Evolutionary conservation across 2,113 vertebrate genomes (phyloP).

Genomic region (Micromys minutus): DNA sequence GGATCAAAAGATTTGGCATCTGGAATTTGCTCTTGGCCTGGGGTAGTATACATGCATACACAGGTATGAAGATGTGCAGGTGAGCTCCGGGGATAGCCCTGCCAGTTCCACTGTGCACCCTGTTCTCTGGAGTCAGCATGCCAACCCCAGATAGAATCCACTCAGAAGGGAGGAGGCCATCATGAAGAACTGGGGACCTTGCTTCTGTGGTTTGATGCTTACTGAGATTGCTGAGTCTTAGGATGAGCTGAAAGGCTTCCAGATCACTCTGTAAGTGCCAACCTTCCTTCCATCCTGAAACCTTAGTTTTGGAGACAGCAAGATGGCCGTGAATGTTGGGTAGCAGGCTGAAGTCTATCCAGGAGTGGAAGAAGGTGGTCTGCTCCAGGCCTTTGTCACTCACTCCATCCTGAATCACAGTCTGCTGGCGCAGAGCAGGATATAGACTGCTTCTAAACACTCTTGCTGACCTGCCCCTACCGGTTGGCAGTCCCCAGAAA

Average conservation of each 20-base stretch:
- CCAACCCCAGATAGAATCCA: fast-evolving
- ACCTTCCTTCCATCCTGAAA: fast-evolving
- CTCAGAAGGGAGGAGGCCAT: not conserved
- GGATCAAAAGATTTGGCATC: too few relatives aligned
- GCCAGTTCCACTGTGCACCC: fast-evolving
- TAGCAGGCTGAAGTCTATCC: not conserved
- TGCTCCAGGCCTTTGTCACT: fast-evolving
- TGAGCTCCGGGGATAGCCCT: fast-evolving
- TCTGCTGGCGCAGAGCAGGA: fast-evolving
- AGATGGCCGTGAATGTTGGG: fast-evolving
- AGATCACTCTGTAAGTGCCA: fast-evolving
- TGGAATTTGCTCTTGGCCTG: not conserved
- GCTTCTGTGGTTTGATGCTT: too few relatives aligned
- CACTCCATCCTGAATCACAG: fast-evolving
- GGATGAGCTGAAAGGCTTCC: too few relatives aligned
- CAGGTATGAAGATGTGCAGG: not conserved
- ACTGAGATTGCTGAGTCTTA: not conserved
- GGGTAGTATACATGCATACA: fast-evolving
- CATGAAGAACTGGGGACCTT: fast-evolving
- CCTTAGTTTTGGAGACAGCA: fast-evolving
- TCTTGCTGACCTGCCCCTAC: not conserved
- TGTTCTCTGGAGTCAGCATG: fast-evolving
- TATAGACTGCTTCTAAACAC: fast-evolving
- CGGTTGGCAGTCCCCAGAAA: not conserved
- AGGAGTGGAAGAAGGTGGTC: fast-evolving